Evolutionary conservation across 2,113 vertebrate species (phyloP).

Genomic region (Ophiodon elongatus): DNA sequence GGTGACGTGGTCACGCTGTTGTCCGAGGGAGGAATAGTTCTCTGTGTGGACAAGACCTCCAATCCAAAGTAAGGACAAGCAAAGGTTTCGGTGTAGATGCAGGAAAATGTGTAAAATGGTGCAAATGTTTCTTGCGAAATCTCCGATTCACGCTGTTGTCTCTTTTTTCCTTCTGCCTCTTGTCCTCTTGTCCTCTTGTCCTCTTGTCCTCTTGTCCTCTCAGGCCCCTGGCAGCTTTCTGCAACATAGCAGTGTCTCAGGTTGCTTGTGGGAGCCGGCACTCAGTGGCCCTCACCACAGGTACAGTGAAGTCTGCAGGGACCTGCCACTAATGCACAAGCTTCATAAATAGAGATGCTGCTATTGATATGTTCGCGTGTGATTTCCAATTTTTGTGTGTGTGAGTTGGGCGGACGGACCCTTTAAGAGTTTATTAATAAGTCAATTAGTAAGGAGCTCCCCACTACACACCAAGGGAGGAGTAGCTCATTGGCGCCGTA

Average conservation of each 20-base stretch:
- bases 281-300: conserved; percentile 80
- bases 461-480: neutral
- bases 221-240: conserved; percentile 73
- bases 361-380: neutral
- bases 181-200: too few relatives aligned
- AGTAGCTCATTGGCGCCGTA: neutral
- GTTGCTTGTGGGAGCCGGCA: conserved; percentile 84
- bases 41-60: conserved; percentile 38
- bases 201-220: neutral
- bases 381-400: neutral
- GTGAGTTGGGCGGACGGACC: too few relatives aligned
- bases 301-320: conserved; percentile 60
- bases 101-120: neutral
- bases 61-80: conserved; percentile 41
- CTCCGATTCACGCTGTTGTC: neutral
- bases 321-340: neutral
- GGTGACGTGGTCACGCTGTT: conserved; percentile 48
- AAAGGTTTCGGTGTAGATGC: too few relatives aligned
- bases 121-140: neutral
- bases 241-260: conserved; percentile 68
- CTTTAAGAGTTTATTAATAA: neutral
- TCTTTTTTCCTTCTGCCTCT: neutral
- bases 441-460: neutral
- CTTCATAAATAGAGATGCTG: neutral
- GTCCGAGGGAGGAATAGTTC: conserved; percentile 37